Percentiles rank a stretch among this genome's conserved stretches.
Evolutionary conservation across 2,113 vertebrate species (phyloP).

Genomic region (Falco punctatus): DNA sequence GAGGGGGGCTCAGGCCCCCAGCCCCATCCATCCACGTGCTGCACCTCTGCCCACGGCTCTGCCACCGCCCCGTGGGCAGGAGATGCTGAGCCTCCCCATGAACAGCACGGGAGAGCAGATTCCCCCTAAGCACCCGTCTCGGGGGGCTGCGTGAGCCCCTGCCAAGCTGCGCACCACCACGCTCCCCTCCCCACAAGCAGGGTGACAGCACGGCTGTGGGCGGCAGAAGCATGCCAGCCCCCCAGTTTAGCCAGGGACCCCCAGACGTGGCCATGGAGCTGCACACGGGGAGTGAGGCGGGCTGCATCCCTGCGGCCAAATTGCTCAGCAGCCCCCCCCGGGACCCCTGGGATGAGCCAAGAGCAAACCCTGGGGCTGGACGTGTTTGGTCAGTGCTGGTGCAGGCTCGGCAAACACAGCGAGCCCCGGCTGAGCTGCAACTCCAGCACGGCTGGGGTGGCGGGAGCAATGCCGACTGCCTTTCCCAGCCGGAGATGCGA

Average conservation of each 20-base stretch:
- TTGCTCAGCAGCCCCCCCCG: not conserved
- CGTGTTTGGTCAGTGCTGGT: not conserved
- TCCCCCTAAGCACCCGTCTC: rapidly evolving
- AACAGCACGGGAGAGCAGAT: not conserved
- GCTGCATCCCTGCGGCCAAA: not conserved
- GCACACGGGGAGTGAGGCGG: rapidly evolving
- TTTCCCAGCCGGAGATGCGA: not conserved
- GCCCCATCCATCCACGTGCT: rapidly evolving
- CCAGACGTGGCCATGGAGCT: not conserved
- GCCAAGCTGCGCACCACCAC: rapidly evolving
- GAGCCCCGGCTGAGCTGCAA: not conserved
- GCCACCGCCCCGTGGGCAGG: rapidly evolving
- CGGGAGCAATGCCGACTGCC: not conserved
- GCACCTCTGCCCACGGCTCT: not conserved
- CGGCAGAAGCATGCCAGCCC: rapidly evolving
- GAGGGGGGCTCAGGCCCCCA: not conserved
- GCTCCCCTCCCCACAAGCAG: rapidly evolving
- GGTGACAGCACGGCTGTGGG: rapidly evolving
- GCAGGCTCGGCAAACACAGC: not conserved
- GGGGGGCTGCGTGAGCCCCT: not conserved
- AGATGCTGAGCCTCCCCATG: rapidly evolving
- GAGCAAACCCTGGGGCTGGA: not conserved
- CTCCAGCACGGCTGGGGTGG: rapidly evolving
- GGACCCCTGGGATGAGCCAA: not conserved
- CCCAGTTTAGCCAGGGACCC: not conserved